Conservation (phyloP, 2,797 vertebrate genomes). For the Orestias chungarensis region DNA sequence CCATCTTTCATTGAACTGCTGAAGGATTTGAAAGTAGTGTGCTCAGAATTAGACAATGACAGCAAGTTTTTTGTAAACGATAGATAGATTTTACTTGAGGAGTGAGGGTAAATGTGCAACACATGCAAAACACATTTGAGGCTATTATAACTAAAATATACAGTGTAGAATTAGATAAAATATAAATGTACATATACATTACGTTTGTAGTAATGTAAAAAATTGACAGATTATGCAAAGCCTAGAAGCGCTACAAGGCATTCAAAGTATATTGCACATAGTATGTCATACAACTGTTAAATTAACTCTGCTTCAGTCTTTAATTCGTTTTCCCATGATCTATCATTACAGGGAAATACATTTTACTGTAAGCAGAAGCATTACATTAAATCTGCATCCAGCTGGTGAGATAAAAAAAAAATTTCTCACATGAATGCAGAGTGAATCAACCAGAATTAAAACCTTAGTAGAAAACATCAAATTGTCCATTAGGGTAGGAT, state of each 20-base stretch:
- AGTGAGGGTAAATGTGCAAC: too few species aligned
- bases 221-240: neutral
- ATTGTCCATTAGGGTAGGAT: too few species aligned
- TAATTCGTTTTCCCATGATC: neutral
- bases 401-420: too few species aligned
- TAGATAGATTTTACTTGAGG: too few species aligned
- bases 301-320: slow-evolving; percentile 10
- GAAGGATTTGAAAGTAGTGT: slow-evolving; percentile 32
- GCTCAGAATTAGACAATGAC: too few species aligned
- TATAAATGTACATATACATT: too few species aligned
- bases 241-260: neutral
- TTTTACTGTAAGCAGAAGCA: neutral
- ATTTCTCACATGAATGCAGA: slow-evolving; percentile 13
- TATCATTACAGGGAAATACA: slow-evolving; percentile 6
- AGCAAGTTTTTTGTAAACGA: too few species aligned
- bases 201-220: neutral
- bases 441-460: neutral
- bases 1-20: slow-evolving; percentile 45
- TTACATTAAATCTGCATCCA: slow-evolving; percentile 13
- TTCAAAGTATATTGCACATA: neutral
- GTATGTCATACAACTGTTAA: neutral
- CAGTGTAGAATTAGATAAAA: too few species aligned
- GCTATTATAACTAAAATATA: too few species aligned
- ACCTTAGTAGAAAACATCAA: neutral
- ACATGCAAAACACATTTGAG: too few species aligned